Evolutionary conservation across 2,113 vertebrate genomes (phyloP).

Genomic region (Pygoscelis antarcticus): DNA sequence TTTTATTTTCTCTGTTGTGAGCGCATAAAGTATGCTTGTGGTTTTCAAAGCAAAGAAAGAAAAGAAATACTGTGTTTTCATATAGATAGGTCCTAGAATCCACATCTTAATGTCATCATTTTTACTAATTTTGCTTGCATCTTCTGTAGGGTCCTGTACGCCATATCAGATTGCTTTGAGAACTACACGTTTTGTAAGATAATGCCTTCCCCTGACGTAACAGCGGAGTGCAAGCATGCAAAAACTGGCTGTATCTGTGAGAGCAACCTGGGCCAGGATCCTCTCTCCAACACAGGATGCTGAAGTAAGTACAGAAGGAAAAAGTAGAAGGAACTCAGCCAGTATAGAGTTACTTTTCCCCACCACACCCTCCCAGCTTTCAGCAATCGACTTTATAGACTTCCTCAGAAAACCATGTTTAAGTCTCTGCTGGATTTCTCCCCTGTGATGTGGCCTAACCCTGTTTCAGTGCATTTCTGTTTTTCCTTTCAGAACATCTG

Average conservation of each 20-base stretch:
- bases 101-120: background rate
- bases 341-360: background rate
- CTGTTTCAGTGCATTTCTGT: background rate
- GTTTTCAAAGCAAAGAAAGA: background rate
- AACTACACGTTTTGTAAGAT: background rate
- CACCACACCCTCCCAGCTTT: background rate
- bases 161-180: background rate
- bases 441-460: background rate
- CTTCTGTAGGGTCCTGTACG: background rate
- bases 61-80: background rate
- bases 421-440: background rate
- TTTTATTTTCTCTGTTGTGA: background rate
- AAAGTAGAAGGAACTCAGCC: background rate
- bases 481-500: background rate
- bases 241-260: background rate
- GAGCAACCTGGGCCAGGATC: background rate
- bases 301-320: background rate
- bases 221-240: background rate
- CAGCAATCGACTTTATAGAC: background rate
- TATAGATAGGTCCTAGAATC: background rate
- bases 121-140: background rate
- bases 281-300: background rate
- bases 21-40: background rate
- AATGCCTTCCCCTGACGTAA: background rate
- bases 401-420: background rate